Evolutionary conservation across 2,888 invertebrate genomes (phyloP).

Genomic region (Rhaphigaster nebulosa): DNA sequence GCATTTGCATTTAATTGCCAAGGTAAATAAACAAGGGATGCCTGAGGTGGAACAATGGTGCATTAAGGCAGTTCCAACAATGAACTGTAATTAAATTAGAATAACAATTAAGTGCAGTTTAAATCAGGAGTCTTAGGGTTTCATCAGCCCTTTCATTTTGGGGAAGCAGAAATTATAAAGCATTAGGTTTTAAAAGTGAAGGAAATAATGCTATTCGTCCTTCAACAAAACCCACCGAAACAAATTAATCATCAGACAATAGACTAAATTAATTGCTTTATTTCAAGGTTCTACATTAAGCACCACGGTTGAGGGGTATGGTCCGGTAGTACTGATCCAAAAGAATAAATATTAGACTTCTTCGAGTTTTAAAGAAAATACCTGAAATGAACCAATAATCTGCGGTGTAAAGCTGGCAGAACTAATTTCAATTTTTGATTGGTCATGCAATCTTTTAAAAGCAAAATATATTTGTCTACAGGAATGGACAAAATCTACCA

Average conservation of each 20-base stretch:
- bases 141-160: not conserved
- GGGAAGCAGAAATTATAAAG: not conserved
- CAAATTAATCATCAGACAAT: not conserved
- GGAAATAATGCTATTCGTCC: not conserved
- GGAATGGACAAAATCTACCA: too few relatives aligned
- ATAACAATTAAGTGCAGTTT: conserved; percentile 25
- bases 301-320: not conserved
- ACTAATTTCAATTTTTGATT: too few relatives aligned
- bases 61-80: conserved; percentile 23
- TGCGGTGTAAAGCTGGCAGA: too few relatives aligned
- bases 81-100: conserved; percentile 23
- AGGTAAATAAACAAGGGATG: not conserved
- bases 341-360: not conserved
- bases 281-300: not conserved
- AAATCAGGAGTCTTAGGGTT: not conserved
- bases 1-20: not conserved
- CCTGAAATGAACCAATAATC: too few relatives aligned
- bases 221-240: not conserved
- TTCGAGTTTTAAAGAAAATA: not conserved
- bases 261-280: not conserved
- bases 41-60: not conserved
- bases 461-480: too few relatives aligned
- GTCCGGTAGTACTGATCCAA: not conserved
- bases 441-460: too few relatives aligned
- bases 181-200: not conserved